Evolutionary conservation across 2,888 invertebrate species (phyloP).

Genomic region (Globia sparganii): DNA sequence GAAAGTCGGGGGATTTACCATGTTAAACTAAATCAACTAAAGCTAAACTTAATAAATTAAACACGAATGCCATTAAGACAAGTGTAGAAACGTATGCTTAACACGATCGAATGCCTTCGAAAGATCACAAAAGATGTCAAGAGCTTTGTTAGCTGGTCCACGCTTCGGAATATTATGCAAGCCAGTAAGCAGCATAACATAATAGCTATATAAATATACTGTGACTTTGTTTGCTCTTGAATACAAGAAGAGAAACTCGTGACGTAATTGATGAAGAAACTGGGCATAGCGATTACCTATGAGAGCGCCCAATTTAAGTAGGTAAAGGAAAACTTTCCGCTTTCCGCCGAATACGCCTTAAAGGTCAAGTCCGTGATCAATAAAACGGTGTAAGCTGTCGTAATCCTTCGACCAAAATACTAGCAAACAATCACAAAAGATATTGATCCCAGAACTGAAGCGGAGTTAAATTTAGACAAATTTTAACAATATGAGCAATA

Average conservation of each 20-base stretch:
- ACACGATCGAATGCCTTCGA: slow-evolving; percentile 7
- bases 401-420: slow-evolving; percentile 1
- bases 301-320: background rate
- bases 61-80: background rate
- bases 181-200: background rate
- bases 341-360: background rate
- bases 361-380: slow-evolving; percentile 12
- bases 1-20: background rate
- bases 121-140: background rate
- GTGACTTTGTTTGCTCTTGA: slow-evolving; percentile 18
- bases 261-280: slow-evolving; percentile 37
- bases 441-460: background rate
- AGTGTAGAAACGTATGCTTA: background rate
- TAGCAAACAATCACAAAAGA: background rate
- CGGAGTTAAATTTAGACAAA: background rate
- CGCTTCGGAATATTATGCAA: background rate
- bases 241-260: slow-evolving; percentile 39
- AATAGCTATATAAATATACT: slow-evolving; percentile 9
- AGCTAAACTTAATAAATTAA: background rate
- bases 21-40: background rate
- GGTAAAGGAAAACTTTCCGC: background rate
- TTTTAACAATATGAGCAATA: background rate
- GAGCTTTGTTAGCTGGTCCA: background rate
- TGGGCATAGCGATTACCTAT: background rate
- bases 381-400: background rate